These are phyloP conservation scores for Diloba caeruleocephala DNA, from an alignment of 2,888 invertebrate species.

Conservation along the genomic window DNA sequence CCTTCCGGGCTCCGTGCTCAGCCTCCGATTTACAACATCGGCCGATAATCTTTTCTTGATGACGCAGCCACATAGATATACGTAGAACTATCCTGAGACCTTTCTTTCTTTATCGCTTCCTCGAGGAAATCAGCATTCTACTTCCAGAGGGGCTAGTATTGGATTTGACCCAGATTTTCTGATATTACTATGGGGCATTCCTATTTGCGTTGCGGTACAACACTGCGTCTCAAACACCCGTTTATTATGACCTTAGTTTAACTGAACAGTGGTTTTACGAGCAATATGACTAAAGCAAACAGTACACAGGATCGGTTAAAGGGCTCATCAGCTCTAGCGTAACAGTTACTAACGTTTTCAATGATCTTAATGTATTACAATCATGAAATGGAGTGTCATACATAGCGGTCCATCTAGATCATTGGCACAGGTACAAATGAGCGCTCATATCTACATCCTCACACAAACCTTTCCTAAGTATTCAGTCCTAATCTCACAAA, in stretches of 20 bases:
- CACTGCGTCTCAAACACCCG: constrained; percentile 26
- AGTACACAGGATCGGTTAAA: constrained; percentile 41
- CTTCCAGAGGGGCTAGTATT: constrained; percentile 7
- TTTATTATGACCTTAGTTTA: constrained; percentile 23
- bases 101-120: constrained; percentile 47
- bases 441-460: background rate
- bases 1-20: constrained; percentile 74
- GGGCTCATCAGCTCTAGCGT: constrained; percentile 17
- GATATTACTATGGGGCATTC: constrained; percentile 35
- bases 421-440: constrained; percentile 25
- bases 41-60: constrained; percentile 87
- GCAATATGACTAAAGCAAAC: constrained; percentile 27
- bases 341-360: constrained; percentile 20
- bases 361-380: constrained; percentile 28
- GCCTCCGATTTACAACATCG: constrained; percentile 82
- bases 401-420: constrained; percentile 27
- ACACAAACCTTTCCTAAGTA: constrained; percentile 10
- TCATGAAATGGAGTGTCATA: constrained; percentile 23
- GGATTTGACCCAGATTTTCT: constrained; percentile 35
- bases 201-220: constrained; percentile 23
- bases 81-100: constrained; percentile 22
- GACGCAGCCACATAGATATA: constrained; percentile 63
- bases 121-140: constrained; percentile 47
- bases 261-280: constrained; percentile 47
- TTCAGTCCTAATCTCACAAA: constrained; percentile 30